Percentiles rank a stretch among this genome's conserved stretches.
phyloP scores from a whole-genome alignment of 2,888 invertebrate genomes.

The Ophion costatus region DNA sequence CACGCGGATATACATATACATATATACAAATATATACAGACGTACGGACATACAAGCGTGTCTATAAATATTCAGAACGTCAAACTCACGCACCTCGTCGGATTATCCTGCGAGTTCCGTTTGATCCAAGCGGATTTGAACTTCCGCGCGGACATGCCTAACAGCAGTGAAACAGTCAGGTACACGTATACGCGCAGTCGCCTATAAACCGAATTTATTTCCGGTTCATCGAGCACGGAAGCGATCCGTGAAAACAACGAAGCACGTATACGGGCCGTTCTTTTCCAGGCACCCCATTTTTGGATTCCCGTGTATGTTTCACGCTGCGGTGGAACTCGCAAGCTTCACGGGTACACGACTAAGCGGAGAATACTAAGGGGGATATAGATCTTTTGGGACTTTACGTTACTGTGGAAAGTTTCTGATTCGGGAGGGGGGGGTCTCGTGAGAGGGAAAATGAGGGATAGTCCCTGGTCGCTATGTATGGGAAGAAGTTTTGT shows the following conservation, averaged over 20 bases:
- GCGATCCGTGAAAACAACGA: constrained; percentile 15
- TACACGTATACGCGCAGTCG: not conserved
- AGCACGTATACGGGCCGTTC: not conserved
- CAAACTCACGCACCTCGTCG: constrained; percentile 21
- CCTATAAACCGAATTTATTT: constrained; percentile 15
- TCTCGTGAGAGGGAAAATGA: not conserved
- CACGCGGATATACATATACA: not conserved
- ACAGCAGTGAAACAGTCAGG: not conserved
- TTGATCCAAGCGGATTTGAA: constrained; percentile 35
- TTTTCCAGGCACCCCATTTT: not conserved
- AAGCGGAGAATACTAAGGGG: too few relatives aligned
- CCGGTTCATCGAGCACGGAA: constrained; percentile 27
- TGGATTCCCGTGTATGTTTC: not conserved
- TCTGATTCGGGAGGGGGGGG: not conserved
- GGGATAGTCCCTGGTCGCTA: not conserved
- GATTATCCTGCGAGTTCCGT: constrained; percentile 37
- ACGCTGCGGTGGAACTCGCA: not conserved
- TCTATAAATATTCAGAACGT: constrained; percentile 28
- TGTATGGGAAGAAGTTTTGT: not conserved
- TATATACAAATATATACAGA: too few relatives aligned
- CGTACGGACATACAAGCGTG: not conserved
- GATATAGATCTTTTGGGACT: not conserved
- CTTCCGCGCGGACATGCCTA: not conserved
- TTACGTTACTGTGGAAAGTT: not conserved
- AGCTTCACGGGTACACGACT: not conserved